These are phyloP conservation scores for Barbus barbus DNA, from an alignment of 2,113 vertebrate genomes.

Conservation along the genomic window DNA sequence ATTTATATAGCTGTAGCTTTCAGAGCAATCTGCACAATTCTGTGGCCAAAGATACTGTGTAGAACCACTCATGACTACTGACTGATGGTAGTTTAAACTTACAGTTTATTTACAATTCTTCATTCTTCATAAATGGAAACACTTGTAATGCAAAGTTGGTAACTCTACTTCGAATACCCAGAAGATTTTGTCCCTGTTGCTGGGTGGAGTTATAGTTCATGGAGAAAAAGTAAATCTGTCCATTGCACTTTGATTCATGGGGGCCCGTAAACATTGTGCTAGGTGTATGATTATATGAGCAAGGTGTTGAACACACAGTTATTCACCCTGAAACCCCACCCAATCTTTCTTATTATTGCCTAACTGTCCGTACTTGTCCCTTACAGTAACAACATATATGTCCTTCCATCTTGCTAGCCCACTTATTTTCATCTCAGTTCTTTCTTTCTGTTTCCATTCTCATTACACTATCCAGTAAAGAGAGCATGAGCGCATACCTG, in stretches of 20 bases:
- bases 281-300: conserved; percentile 70
- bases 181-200: background rate
- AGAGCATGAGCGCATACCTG: conserved; percentile 55
- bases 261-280: conserved; percentile 65
- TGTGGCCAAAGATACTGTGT: background rate
- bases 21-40: too few species aligned
- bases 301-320: conserved; percentile 51
- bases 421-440: background rate
- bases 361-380: conserved; percentile 22
- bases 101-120: background rate
- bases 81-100: background rate
- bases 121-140: background rate
- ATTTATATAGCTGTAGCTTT: too few species aligned
- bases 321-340: conserved; percentile 13
- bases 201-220: conserved; percentile 41
- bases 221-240: conserved; percentile 67
- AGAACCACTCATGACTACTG: background rate
- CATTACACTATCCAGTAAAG: background rate
- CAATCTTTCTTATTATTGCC: background rate
- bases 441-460: conserved; percentile 19
- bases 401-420: background rate
- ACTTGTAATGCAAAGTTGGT: background rate
- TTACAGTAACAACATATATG: conserved; percentile 26
- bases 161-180: background rate
- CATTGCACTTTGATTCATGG: conserved; percentile 68